Evolutionary conservation across 2,113 vertebrate genomes (phyloP), one percentile per base, ranked within the genome.

Genomic region (Silurus meridionalis): DNA sequence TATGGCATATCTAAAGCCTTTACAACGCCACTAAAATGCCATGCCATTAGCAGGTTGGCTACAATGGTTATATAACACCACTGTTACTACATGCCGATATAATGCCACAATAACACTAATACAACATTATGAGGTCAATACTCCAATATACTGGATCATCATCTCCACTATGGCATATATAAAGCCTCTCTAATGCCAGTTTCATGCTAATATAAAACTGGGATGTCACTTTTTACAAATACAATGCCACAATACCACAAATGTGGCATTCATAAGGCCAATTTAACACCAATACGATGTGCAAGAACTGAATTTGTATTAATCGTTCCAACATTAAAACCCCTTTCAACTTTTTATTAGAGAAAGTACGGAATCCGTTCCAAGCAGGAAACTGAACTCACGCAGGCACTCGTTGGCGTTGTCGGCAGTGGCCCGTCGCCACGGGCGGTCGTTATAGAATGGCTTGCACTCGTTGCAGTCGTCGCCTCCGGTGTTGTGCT

Each of bases 371-470:
- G 64, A 14, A 14, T 28, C 11, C 37, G 0, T 8, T 10, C 4
- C 1, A 13, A 10, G 17, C 15, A 48, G 15, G 67, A 19, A 67
- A 28, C n/a, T 0, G 10, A 9, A 94, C 98, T 74, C 90, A 99
- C 98, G 89, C 91, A 96, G 93, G 91, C 98, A 99, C 84, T 99
- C 97, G 5, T 95, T 97, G 94, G 97, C 72, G 0, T 94, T 97
- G 19, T 98, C 96, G 0, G 97, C 94, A 0, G 97, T 98, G 0
- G 98, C 97, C 81, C 98, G 95, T 86, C 96, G 96, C 98, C 98
- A 99, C 0, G 97, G 98, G 5, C 97, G 97, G 93, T 98, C 96
- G 0, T 99, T 99, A 94, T 95, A 99, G 94, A 99, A 99, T 1
- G 97, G 95, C 77, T 96, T 95, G 87, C 98, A 99, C 63, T 95